Evolutionary conservation across 2,888 invertebrate species (phyloP).

Genomic region (Meloe dianella): DNA sequence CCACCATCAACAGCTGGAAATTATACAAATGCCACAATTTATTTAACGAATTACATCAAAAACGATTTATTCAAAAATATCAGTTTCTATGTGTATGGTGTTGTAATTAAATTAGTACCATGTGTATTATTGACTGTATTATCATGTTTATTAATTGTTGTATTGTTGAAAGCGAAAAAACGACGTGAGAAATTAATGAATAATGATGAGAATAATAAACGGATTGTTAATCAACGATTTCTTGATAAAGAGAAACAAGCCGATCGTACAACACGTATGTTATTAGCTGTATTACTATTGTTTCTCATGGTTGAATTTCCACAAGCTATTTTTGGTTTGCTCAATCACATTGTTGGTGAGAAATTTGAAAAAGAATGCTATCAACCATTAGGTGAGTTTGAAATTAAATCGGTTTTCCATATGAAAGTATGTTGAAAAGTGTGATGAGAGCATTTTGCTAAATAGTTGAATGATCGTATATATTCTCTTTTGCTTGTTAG

Average conservation of each 20-base stretch:
- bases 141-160: conserved; percentile 77
- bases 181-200: conserved; percentile 69
- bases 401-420: conserved; percentile 16
- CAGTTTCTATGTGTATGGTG: conserved; percentile 88
- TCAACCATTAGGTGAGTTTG: conserved; percentile 72
- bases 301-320: conserved; percentile 91
- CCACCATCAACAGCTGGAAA: conserved; percentile 25
- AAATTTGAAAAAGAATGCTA: conserved; percentile 81
- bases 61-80: conserved; percentile 37
- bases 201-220: conserved; percentile 49
- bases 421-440: neutral
- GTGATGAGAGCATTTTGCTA: too few species aligned
- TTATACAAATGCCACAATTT: conserved; percentile 35
- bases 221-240: conserved; percentile 43
- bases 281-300: conserved; percentile 81
- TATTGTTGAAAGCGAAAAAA: conserved; percentile 78
- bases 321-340: conserved; percentile 80
- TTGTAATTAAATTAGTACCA: conserved; percentile 89
- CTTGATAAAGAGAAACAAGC: conserved; percentile 68
- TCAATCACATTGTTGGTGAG: conserved; percentile 77
- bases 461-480: too few species aligned
- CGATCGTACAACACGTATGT: conserved; percentile 88
- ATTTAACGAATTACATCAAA: conserved; percentile 34
- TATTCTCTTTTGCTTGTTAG: too few species aligned
- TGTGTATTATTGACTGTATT: conserved; percentile 84